Percentiles rank a stretch among this genome's conserved stretches.
Evolutionary conservation across 2,113 vertebrate species (phyloP).

Genomic region (Lophius piscatorius): DNA sequence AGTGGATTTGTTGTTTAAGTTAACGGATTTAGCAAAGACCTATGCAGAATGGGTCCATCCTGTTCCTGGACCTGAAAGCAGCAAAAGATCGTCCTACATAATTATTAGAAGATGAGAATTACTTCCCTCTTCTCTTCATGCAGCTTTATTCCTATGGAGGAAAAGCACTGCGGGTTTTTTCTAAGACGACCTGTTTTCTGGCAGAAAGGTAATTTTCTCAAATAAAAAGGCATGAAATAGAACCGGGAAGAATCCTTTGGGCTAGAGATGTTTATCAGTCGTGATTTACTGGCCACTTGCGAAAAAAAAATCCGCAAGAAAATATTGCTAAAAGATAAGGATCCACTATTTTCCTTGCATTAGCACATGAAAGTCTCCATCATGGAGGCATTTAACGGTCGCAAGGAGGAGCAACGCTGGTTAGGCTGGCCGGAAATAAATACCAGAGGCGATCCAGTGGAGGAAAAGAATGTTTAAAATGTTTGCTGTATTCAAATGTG

Average conservation of each 20-base stretch:
- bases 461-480: not conserved
- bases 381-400: no score
- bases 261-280: not conserved
- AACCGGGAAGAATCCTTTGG: no score
- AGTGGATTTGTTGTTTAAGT: no score
- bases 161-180: conserved; percentile 7
- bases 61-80: not conserved
- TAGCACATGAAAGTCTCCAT: no score
- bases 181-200: conserved; percentile 13
- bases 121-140: conserved; percentile 7
- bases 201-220: conserved; percentile 11
- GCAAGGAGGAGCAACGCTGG: no score
- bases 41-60: not conserved
- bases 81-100: conserved; percentile 19
- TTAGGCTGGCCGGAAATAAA: no score
- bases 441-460: no score
- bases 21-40: conserved; percentile 13
- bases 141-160: not conserved
- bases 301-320: not conserved
- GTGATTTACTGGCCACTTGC: not conserved
- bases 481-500: no score
- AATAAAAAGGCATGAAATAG: conserved; percentile 20
- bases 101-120: conserved; percentile 16
- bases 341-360: not conserved
- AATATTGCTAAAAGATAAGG: not conserved